Conservation (phyloP, 2,888 invertebrate genomes). For the Lydus trimaculatus region DNA sequence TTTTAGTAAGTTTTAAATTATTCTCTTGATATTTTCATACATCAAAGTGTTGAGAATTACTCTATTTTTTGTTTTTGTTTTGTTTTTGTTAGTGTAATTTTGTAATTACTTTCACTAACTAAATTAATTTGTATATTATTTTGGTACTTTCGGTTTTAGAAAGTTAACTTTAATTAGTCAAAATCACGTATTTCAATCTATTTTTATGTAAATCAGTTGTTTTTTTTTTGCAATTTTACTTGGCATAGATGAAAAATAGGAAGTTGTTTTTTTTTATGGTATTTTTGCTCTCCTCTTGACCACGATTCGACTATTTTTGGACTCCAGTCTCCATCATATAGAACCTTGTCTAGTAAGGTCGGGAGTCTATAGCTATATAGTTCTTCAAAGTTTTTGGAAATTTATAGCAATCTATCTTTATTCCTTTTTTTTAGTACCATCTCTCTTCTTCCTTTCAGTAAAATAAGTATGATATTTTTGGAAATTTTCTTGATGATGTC, state of each 20-base stretch:
- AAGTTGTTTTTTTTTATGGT: not conserved
- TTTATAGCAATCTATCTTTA: not conserved
- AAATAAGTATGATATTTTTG: constrained; percentile 27
- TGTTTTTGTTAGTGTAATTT: not conserved
- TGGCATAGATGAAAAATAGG: too few relatives aligned
- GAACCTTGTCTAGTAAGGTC: not conserved
- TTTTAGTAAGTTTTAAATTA: too few relatives aligned
- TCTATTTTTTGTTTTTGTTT: not conserved
- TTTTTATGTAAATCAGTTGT: not conserved
- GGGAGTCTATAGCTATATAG: not conserved
- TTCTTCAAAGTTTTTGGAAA: not conserved
- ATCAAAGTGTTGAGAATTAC: not conserved
- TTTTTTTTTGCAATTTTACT: too few relatives aligned
- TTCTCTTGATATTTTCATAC: not conserved
- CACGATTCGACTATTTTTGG: not conserved
- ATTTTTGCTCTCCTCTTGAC: not conserved
- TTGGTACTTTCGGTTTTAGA: constrained; percentile 10
- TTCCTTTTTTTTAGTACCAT: not conserved
- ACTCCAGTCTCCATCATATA: too few relatives aligned
- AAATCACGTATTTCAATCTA: constrained; percentile 3
- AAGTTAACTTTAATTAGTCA: not conserved
- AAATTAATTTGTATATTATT: constrained; percentile 2
- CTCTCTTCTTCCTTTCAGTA: constrained; percentile 12
- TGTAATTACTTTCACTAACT: constrained; percentile 28
- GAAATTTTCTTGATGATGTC: constrained; percentile 30